Base-by-base conservation (phyloP, 2,888 invertebrate genomes). In the Drosophila kokeensis region DNA sequence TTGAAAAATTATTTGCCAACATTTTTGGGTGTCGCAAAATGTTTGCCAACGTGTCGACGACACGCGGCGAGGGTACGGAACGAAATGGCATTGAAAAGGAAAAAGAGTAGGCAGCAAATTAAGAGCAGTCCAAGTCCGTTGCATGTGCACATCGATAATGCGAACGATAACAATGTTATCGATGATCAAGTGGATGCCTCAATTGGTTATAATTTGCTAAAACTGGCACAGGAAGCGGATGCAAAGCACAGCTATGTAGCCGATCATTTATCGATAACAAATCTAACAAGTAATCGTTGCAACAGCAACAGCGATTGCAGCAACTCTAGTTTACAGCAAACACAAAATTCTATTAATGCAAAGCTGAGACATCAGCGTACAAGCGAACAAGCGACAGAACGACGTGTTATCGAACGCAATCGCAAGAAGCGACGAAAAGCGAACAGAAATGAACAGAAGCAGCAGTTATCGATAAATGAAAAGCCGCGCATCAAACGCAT, bases 21-120 rank as follows among this genome's bases (percentile, higher is more conserved):
- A 24, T 92, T 92, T 81, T 63, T 91, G n/a, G 92, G 92, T 8
- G 87, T 92, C n/a, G 89, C 91, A 7, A 73, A 82, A 64, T 76
- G 81, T 27, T 79, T 87, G 49, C 79, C 83, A 59, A 83, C 83
- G 3, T 86, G 82, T 61, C 76, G 78, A 11, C 67, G 27, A 67
- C 65, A 24, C 1, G 55, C 63, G 61, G 40, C 36, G 18, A 5
- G 53, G 36, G 24, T 45, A 60, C 4, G 48, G 52, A 57, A 38
- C 27, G 34, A 77, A 48, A 34, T 4, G 27, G 8, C 8, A 15
- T 24, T 45, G 15, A 24, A 45, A 45, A 24, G 8, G 15, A 1
- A 24, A 45, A 24, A 15, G 24, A 24, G 15, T 24, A 45, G 8
- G 45, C 24, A 1, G 15, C 45, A 24, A 45, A 15, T 24, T 15